These are phyloP conservation scores for Cryptotis parvus DNA, from an alignment of 2,113 vertebrate genomes.

Conservation along the genomic window DNA sequence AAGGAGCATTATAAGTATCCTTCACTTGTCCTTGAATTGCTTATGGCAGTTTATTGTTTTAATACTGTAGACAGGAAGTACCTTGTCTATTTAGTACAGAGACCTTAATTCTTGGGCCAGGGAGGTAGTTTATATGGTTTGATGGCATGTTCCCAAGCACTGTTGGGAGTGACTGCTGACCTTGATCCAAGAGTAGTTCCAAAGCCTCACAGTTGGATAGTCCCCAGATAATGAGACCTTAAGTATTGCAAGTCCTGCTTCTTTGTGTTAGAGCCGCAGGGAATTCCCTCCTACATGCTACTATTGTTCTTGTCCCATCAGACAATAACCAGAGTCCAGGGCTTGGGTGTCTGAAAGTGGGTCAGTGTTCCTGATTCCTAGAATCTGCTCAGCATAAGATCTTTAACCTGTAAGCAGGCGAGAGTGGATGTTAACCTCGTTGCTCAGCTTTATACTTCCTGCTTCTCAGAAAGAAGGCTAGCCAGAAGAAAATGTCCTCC, in stretches of 20 bases:
- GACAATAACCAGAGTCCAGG: neutral
- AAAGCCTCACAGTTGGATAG: too few species aligned
- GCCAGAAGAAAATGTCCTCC: neutral
- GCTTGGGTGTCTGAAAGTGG: neutral
- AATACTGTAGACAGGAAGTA: neutral
- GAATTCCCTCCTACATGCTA: neutral
- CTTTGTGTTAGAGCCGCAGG: neutral
- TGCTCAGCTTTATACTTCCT: too few species aligned
- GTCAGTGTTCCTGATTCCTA: neutral
- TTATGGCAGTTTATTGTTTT: neutral
- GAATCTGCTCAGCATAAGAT: rapidly evolving
- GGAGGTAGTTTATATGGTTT: too few species aligned
- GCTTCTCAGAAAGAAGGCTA: neutral
- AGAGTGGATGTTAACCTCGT: neutral
- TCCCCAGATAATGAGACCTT: too few species aligned
- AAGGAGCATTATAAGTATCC: neutral
- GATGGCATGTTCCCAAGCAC: too few species aligned
- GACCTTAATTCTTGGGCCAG: neutral
- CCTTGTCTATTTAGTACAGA: neutral
- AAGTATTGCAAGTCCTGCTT: neutral
- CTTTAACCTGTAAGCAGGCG: neutral
- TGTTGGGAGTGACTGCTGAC: too few species aligned
- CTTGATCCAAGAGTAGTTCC: too few species aligned
- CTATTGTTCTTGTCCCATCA: neutral
- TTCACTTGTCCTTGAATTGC: too few species aligned